Evolutionary conservation across 2,888 invertebrate species (phyloP).

Genomic region (Argyresthia albistria): DNA sequence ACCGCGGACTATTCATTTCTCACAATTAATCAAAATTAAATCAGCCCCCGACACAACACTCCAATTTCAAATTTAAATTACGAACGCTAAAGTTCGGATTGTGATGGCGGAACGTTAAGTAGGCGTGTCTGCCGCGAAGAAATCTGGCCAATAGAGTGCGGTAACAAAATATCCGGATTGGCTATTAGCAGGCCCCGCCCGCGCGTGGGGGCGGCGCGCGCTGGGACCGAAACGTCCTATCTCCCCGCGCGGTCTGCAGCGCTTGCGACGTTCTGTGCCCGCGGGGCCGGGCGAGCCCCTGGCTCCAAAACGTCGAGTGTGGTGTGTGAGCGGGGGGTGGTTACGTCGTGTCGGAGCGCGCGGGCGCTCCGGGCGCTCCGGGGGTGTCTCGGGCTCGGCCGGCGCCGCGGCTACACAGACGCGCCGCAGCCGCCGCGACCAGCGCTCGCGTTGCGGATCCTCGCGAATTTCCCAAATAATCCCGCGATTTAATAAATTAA

Average conservation of each 20-base stretch:
- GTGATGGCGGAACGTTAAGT: slow-evolving; percentile 22
- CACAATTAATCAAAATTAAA: slow-evolving; percentile 72
- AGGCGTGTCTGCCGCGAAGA: slow-evolving; percentile 65
- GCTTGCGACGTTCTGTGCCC: slow-evolving; percentile 21
- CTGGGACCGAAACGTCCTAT: slow-evolving; percentile 22
- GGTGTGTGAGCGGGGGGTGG: slow-evolving; percentile 22
- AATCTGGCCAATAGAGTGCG: slow-evolving; percentile 76
- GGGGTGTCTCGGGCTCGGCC: slow-evolving; percentile 25
- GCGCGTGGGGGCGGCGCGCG: slow-evolving; percentile 27
- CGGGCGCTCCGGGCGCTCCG: slow-evolving; percentile 18
- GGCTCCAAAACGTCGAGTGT: slow-evolving; percentile 28
- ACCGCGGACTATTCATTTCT: slow-evolving; percentile 58
- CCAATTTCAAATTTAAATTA: slow-evolving; percentile 28
- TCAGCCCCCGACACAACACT: slow-evolving; percentile 30
- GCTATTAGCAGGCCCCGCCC: slow-evolving; percentile 70
- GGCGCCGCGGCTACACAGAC: slow-evolving; percentile 45
- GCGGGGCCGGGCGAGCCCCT: slow-evolving; percentile 11
- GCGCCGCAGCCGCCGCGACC: slow-evolving; percentile 59
- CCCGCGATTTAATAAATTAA: too few relatives aligned
- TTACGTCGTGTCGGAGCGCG: slow-evolving; percentile 36
- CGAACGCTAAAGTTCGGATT: slow-evolving; percentile 28
- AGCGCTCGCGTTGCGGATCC: slow-evolving; percentile 45
- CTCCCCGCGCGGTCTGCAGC: slow-evolving; percentile 11
- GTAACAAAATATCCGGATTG: slow-evolving; percentile 74
- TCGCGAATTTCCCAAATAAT: slow-evolving; percentile 33